phyloP scores from a whole-genome alignment of 2,797 vertebrate species.

The Diplodus sargus region DNA sequence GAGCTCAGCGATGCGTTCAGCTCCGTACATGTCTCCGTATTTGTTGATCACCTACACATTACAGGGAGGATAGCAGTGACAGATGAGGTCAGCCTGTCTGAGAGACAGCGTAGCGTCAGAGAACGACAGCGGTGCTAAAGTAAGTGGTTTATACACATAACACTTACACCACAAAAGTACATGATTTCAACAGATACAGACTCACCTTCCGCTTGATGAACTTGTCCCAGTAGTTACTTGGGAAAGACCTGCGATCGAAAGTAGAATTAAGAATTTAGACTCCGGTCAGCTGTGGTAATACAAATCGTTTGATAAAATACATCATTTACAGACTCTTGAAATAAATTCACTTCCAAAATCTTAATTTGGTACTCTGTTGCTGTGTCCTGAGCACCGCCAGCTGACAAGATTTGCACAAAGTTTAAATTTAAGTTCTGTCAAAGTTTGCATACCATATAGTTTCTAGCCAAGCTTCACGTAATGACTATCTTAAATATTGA shows the following conservation, averaged over 20 bases:
- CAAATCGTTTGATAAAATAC: neutral
- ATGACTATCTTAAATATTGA: neutral
- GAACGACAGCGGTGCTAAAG: neutral
- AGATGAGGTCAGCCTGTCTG: too few relatives aligned
- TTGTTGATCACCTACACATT: conserved; percentile 95
- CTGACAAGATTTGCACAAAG: too few relatives aligned
- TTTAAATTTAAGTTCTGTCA: neutral
- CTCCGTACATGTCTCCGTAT: conserved; percentile 96
- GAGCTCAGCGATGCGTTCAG: conserved; percentile 97
- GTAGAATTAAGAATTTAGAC: neutral
- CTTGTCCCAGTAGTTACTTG: conserved; percentile 99
- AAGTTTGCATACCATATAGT: neutral
- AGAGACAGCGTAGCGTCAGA: neutral
- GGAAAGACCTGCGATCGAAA: conserved; percentile 89
- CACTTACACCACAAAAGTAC: neutral
- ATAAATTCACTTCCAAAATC: neutral
- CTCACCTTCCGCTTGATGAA: conserved; percentile 98
- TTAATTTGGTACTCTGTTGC: too few relatives aligned
- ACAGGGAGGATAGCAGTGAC: neutral
- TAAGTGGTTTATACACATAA: too few relatives aligned
- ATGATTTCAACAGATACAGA: neutral
- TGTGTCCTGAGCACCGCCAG: too few relatives aligned
- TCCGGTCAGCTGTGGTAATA: neutral
- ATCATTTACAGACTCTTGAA: neutral
- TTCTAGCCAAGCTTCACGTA: neutral